These are phyloP conservation scores for Apomyelois bistriatella DNA, from an alignment of 2,888 invertebrate species.

Conservation along the genomic window DNA sequence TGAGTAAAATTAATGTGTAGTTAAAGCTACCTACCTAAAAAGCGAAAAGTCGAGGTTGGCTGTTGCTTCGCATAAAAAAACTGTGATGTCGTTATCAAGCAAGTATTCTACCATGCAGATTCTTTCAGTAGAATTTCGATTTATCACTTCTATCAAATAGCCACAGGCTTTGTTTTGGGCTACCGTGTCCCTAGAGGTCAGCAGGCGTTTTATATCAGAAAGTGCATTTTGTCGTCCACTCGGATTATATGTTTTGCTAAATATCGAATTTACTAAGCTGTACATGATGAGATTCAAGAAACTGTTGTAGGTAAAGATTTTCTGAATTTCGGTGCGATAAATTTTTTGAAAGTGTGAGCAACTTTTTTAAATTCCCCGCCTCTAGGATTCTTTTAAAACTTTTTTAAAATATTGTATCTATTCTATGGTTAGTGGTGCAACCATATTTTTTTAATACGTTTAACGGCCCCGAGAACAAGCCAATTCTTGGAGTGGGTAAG, in stretches of 20 bases:
- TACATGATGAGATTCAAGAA: slow-evolving; percentile 37
- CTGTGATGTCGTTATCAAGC: slow-evolving; percentile 63
- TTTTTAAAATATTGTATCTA: too few species aligned
- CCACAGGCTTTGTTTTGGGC: slow-evolving; percentile 66
- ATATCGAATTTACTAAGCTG: slow-evolving; percentile 58
- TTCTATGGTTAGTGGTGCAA: too few species aligned
- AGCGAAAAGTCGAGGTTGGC: slow-evolving; percentile 64
- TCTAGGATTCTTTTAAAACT: too few species aligned
- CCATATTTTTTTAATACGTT: too few species aligned
- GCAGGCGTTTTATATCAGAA: slow-evolving; percentile 60
- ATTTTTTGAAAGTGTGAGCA: too few species aligned
- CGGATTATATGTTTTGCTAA: slow-evolving; percentile 64
- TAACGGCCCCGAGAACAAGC: too few species aligned
- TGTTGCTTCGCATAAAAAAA: slow-evolving; percentile 69
- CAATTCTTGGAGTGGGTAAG: too few species aligned
- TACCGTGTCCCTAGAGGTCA: slow-evolving; percentile 60
- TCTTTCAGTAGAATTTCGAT: slow-evolving; percentile 50
- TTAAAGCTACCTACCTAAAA: slow-evolving; percentile 45
- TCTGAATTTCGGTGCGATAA: too few species aligned
- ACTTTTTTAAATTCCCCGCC: too few species aligned
- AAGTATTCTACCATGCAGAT: slow-evolving; percentile 55
- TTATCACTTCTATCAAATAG: slow-evolving; percentile 59
- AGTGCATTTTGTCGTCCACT: slow-evolving; percentile 59
- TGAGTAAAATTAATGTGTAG: too few species aligned
- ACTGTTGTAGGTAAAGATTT: too few species aligned